Evolutionary conservation across 37 sponge, comb jelly and placozoan species (phyloP).

Genomic region (Axinella damicornis): DNA sequence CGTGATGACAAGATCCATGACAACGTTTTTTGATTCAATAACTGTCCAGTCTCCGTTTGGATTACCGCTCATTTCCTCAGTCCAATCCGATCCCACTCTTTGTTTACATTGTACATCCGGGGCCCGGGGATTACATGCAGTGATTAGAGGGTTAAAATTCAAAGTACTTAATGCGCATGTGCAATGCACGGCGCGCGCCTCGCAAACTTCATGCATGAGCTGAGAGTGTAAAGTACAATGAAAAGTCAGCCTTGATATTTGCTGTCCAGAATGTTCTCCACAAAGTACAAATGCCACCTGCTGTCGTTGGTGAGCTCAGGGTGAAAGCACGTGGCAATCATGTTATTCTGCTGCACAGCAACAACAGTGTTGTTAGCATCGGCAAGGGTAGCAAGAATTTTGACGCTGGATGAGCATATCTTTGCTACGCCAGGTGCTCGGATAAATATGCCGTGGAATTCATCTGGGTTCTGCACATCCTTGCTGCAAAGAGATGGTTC

Average conservation of each 20-base stretch:
- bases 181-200: too few species aligned
- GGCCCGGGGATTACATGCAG: too few species aligned
- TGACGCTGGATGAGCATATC: constrained; percentile 39
- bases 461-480: neutral
- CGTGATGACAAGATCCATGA: constrained; percentile 16
- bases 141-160: too few species aligned
- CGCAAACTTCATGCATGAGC: too few species aligned
- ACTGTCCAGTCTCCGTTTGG: constrained; percentile 45
- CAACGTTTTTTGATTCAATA: neutral
- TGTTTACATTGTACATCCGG: too few species aligned
- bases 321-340: constrained; percentile 80
- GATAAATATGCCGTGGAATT: constrained; percentile 75
- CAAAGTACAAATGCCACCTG: constrained; percentile 69
- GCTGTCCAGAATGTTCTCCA: constrained; percentile 12
- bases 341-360: constrained; percentile 68
- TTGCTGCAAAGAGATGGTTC: constrained; percentile 12
- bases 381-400: constrained; percentile 42
- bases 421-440: constrained; percentile 72
- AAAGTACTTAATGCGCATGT: too few species aligned
- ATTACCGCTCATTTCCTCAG: neutral
- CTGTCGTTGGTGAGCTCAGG: constrained; percentile 78
- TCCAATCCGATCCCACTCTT: neutral
- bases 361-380: constrained; percentile 49
- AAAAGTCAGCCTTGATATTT: too few species aligned
- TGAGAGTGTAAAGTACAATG: too few species aligned